These are phyloP conservation scores for Dissostichus mawsoni DNA, from an alignment of 2,113 vertebrate genomes.

Conservation along the genomic window DNA sequence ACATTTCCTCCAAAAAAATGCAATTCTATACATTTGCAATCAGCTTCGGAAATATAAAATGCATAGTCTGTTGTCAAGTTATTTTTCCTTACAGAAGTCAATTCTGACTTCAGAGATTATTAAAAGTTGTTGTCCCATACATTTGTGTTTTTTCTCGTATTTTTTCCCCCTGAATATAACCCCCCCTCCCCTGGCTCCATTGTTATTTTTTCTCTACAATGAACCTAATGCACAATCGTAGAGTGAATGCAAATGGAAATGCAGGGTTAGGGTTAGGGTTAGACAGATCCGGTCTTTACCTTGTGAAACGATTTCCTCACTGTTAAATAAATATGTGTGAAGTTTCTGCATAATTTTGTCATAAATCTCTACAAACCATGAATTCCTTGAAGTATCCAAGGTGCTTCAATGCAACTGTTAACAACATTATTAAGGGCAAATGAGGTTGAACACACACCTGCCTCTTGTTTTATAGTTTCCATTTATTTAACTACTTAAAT, in stretches of 20 bases:
- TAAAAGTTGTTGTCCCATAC: too few relatives aligned
- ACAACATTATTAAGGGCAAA: not conserved
- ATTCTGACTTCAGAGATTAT: too few relatives aligned
- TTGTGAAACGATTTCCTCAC: conserved; percentile 20
- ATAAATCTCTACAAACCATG: not conserved
- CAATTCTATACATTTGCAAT: too few relatives aligned
- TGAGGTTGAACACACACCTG: conserved; percentile 41
- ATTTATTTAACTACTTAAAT: conserved; percentile 54
- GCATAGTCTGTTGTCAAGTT: too few relatives aligned
- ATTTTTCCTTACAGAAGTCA: too few relatives aligned
- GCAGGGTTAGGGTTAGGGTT: too few relatives aligned
- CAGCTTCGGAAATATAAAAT: too few relatives aligned
- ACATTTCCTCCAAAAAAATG: too few relatives aligned
- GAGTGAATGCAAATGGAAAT: not conserved
- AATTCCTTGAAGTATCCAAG: not conserved
- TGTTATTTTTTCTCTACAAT: too few relatives aligned
- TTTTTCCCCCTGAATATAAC: not conserved
- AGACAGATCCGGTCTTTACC: not conserved
- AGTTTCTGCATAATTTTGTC: not conserved
- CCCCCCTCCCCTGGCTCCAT: too few relatives aligned
- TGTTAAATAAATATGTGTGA: conserved; percentile 54
- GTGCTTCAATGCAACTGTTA: not conserved
- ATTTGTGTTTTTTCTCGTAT: too few relatives aligned
- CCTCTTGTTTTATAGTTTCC: conserved; percentile 48
- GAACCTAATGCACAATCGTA: too few relatives aligned